Conservation (phyloP, 2,888 invertebrate species). For the Xylota sylvarum region DNA sequence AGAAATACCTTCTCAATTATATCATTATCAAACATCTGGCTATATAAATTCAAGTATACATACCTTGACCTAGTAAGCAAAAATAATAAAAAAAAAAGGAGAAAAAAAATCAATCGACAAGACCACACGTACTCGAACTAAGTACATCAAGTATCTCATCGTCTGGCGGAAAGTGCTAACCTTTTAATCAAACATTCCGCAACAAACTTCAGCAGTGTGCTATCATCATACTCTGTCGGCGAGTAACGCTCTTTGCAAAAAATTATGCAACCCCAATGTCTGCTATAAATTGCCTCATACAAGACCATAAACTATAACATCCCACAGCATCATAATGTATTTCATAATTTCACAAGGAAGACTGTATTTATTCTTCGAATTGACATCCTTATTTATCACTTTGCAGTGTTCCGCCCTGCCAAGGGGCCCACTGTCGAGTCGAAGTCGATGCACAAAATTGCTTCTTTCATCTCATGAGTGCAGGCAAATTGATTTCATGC, state of each 20-base stretch:
- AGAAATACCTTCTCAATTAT: background rate
- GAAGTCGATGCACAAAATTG: conserved; percentile 39
- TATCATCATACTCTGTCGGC: background rate
- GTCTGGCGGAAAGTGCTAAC: conserved; percentile 42
- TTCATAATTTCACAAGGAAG: conserved; percentile 67
- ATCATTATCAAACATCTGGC: background rate
- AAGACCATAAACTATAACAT: conserved; percentile 49
- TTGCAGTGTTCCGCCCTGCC: conserved; percentile 42
- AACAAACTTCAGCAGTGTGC: conserved; percentile 1
- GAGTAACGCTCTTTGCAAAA: conserved; percentile 26
- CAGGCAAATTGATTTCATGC: conserved; percentile 71
- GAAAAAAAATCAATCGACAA: background rate
- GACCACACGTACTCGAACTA: conserved; percentile 22
- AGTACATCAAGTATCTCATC: background rate
- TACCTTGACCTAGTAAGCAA: conserved; percentile 1
- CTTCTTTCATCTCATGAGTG: conserved; percentile 57
- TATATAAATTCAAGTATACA: background rate
- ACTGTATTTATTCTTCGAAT: conserved; percentile 70
- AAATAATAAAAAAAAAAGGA: no score
- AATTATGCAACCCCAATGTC: conserved; percentile 53
- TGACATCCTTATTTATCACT: conserved; percentile 75
- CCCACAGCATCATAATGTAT: conserved; percentile 39
- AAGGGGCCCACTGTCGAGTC: background rate
- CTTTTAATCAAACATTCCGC: conserved; percentile 55
- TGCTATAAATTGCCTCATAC: conserved; percentile 46